These are phyloP conservation scores for Nesometra sesokonis DNA, from an alignment of 35 echinoderm and acorn worm species.

Conservation along the genomic window DNA sequence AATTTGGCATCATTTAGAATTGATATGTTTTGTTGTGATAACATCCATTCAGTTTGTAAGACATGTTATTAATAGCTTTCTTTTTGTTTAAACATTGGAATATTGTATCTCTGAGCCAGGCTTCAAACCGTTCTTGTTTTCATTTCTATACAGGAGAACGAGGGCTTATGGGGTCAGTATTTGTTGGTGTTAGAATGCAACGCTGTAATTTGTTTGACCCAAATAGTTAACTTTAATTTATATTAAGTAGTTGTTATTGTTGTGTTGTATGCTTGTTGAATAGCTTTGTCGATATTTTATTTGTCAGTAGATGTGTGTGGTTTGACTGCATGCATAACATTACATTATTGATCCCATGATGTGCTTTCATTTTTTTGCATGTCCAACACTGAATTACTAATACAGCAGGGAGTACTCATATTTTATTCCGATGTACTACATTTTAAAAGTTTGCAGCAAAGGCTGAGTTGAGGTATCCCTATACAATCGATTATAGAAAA, in stretches of 20 bases:
- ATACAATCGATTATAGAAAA: too few species aligned
- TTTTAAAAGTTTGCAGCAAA: too few species aligned
- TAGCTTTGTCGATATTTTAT: too few species aligned
- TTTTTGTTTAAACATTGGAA: background rate
- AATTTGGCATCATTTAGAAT: background rate
- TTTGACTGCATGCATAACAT: too few species aligned
- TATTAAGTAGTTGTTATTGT: background rate
- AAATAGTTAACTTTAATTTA: background rate
- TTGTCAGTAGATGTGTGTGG: too few species aligned
- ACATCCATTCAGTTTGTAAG: background rate
- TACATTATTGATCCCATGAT: too few species aligned
- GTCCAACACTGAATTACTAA: too few species aligned
- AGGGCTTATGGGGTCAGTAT: background rate
- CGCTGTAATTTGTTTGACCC: background rate
- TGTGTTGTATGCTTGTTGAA: too few species aligned
- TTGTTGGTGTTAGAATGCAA: background rate
- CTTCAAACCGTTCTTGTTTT: background rate
- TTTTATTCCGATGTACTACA: too few species aligned
- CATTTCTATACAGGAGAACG: background rate
- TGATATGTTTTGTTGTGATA: background rate
- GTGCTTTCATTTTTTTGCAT: too few species aligned
- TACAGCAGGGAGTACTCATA: too few species aligned
- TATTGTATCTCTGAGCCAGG: background rate
- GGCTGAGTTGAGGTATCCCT: too few species aligned
- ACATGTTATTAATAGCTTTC: background rate